Percentiles rank a stretch among this genome's conserved stretches.
Conservation (phyloP, 2,797 vertebrate species). For the Borostomias antarcticus region DNA sequence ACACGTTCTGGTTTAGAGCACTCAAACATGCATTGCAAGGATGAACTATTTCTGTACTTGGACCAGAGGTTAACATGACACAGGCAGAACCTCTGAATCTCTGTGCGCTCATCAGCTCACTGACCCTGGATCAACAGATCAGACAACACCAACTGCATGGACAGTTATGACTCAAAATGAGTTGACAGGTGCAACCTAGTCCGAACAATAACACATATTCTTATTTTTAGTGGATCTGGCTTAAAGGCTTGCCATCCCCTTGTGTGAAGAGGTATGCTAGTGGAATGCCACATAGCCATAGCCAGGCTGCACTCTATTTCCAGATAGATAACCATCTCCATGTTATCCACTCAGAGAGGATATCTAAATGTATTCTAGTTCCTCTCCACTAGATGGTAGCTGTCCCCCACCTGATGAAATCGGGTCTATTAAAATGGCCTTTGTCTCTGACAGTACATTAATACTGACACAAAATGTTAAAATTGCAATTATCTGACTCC, state of each 20-base stretch:
- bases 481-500: too few relatives aligned
- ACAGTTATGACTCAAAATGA: slow-evolving; percentile 44
- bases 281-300: slow-evolving; percentile 17
- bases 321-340: slow-evolving; percentile 23
- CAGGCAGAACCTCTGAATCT: slow-evolving; percentile 32
- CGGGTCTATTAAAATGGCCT: too few relatives aligned
- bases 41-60: slow-evolving; percentile 14
- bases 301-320: not conserved
- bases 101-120: slow-evolving; percentile 21
- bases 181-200: slow-evolving; percentile 61
- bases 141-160: slow-evolving; percentile 56
- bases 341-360: not conserved
- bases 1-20: slow-evolving; percentile 22
- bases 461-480: too few relatives aligned
- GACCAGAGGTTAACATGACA: slow-evolving; percentile 30
- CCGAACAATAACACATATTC: slow-evolving; percentile 49
- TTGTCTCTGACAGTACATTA: too few relatives aligned
- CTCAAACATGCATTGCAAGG: slow-evolving; percentile 48
- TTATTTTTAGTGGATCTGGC: slow-evolving; percentile 68
- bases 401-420: too few relatives aligned
- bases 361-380: not conserved
- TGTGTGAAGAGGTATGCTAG: slow-evolving; percentile 15
- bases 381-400: slow-evolving; percentile 54
- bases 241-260: slow-evolving; percentile 48
- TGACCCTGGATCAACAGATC: slow-evolving; percentile 50